These are phyloP conservation scores for Heteromurus nitidus DNA, from an alignment of 2,888 invertebrate species.

Conservation along the genomic window DNA sequence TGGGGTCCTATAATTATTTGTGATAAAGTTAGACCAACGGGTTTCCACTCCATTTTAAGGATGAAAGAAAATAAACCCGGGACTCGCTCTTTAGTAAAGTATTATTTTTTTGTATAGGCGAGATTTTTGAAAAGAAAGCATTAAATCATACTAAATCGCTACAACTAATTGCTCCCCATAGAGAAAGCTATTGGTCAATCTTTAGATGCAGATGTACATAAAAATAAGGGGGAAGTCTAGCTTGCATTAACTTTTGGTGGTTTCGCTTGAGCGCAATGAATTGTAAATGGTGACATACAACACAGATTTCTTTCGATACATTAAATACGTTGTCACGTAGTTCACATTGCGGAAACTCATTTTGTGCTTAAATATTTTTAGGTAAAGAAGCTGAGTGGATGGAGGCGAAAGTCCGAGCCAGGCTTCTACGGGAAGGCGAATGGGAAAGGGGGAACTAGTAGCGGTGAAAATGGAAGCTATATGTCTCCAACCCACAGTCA, in stretches of 20 bases:
- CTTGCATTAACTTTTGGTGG: neutral
- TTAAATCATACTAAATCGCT: too few species aligned
- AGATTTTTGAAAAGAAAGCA: conserved; percentile 6
- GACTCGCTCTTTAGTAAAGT: too few species aligned
- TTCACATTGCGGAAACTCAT: neutral
- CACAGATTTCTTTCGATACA: too few species aligned
- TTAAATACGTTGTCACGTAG: too few species aligned
- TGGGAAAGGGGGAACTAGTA: conserved; percentile 61
- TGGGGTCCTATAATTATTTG: conserved; percentile 26
- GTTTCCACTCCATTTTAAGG: too few species aligned
- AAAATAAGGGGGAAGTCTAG: neutral
- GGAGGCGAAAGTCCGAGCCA: conserved; percentile 73
- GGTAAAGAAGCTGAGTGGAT: conserved; percentile 73
- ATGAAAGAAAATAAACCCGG: too few species aligned
- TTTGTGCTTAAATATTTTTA: conserved; percentile 58
- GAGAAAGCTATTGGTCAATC: neutral
- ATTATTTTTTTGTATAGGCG: too few species aligned
- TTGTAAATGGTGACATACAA: too few species aligned
- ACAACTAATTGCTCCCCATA: conserved; percentile 26
- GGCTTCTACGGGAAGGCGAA: conserved; percentile 71
- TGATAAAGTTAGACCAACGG: neutral
- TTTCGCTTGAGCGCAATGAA: too few species aligned
- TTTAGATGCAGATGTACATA: neutral
- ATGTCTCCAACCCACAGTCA: conserved; percentile 63
- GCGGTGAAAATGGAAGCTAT: conserved; percentile 59